Percentiles rank a stretch among this genome's conserved stretches.
These are phyloP conservation scores for Zoanthus gigantus DNA, from an alignment of 92 coral and sea anemone genomes.

Conservation along the genomic window DNA sequence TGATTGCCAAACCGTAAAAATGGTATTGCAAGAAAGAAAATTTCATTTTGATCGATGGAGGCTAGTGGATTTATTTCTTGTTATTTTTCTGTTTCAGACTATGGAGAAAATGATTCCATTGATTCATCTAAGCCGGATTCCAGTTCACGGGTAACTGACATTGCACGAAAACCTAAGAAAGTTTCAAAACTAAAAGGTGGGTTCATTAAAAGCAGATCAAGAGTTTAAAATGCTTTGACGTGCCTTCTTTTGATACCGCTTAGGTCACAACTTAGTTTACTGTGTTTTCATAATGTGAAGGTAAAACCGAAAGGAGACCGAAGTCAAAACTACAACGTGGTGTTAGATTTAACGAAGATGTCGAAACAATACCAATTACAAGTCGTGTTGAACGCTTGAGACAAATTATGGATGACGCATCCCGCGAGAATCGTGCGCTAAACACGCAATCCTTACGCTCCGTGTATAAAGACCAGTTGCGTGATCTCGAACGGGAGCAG, in stretches of 20 bases:
- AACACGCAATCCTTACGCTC: slow-evolving; percentile 73
- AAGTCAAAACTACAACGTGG: slow-evolving; percentile 68
- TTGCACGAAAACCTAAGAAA: not conserved
- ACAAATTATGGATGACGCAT: slow-evolving; percentile 80
- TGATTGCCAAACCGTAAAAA: too few relatives aligned
- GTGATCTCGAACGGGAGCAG: slow-evolving; percentile 66
- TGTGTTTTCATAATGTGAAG: slow-evolving; percentile 2
- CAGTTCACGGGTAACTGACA: not conserved
- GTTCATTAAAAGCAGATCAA: not conserved
- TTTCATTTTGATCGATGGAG: too few relatives aligned
- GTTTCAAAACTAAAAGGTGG: slow-evolving; percentile 20
- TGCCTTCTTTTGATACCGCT: not conserved
- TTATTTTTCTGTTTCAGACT: not conserved
- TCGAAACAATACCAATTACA: slow-evolving; percentile 86
- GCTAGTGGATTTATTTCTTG: not conserved
- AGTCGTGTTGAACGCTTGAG: slow-evolving; percentile 91
- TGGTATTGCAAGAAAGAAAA: too few relatives aligned
- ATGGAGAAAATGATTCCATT: slow-evolving; percentile 25
- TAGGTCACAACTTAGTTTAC: not conserved
- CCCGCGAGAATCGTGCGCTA: slow-evolving; percentile 79
- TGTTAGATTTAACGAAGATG: slow-evolving; percentile 91
- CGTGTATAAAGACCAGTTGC: slow-evolving; percentile 76
- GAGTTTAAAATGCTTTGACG: not conserved
- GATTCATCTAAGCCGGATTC: not conserved
- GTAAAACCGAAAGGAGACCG: slow-evolving; percentile 3